A percentile compares a stretch with the other conserved stretches of the same genome.
phyloP scores from a whole-genome alignment of 2,888 invertebrate species.

The Chironomus riparius region DNA sequence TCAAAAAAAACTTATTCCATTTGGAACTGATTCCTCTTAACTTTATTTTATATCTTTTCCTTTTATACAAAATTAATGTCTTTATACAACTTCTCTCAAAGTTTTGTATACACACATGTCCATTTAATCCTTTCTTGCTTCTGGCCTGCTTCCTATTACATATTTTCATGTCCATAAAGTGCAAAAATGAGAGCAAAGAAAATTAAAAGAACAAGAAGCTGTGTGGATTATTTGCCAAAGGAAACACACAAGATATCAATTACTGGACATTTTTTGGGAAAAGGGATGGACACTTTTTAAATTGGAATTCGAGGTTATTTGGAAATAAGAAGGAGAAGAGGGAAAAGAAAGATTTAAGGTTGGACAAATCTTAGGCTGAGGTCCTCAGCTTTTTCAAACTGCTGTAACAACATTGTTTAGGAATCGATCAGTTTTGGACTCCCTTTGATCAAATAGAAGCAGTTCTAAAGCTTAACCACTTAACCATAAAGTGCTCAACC shows the following conservation, averaged over 20 bases:
- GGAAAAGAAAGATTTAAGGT: no score
- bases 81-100: not conserved
- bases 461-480: no score
- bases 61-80: not conserved
- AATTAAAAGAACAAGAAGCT: not conserved
- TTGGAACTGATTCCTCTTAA: not conserved
- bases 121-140: not conserved
- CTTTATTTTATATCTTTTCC: not conserved
- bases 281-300: not conserved
- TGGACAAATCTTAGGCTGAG: no score
- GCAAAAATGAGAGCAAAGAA: no score
- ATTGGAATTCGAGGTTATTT: not conserved
- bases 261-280: not conserved
- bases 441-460: no score
- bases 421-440: no score
- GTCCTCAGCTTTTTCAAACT: no score
- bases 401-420: no score
- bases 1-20: not conserved
- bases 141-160: not conserved
- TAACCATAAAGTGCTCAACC: no score
- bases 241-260: constrained; percentile 17
- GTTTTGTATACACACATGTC: not conserved
- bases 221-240: constrained; percentile 1
- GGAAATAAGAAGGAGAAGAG: no score
- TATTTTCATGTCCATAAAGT: not conserved